A percentile compares a stretch with the other conserved stretches of the same genome.
phyloP scores from a whole-genome alignment of 1,140 invertebrate genomes.

The Drosophila auraria region DNA sequence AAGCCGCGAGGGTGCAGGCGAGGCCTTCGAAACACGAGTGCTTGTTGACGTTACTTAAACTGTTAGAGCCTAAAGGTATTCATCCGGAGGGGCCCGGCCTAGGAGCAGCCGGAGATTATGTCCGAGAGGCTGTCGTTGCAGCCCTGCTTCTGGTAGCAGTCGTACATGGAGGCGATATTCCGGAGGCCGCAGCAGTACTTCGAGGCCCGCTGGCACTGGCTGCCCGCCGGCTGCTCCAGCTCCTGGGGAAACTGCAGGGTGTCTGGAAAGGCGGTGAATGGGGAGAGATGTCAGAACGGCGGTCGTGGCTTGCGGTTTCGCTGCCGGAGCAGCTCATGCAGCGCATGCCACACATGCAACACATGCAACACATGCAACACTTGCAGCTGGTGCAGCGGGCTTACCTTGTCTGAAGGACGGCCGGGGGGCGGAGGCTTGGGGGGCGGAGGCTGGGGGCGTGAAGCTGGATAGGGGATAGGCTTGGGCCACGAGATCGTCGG shows the following conservation, averaged over 20 bases:
- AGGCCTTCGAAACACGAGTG: conserved; percentile 12
- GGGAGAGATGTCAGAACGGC: conserved; percentile 6
- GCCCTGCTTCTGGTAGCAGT: conserved; percentile 51
- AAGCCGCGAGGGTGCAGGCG: conserved; percentile 6
- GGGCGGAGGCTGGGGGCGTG: not conserved
- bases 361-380: not conserved
- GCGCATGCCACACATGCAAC: not conserved
- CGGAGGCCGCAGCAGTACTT: conserved; percentile 42
- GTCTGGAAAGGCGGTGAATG: conserved; percentile 30
- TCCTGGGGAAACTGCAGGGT: conserved; percentile 52
- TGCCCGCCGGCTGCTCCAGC: conserved; percentile 24
- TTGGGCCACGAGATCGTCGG: conserved; percentile 7
- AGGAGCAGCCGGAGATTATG: conserved; percentile 60
- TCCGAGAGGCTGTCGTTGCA: conserved; percentile 50
- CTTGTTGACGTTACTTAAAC: conserved; percentile 20
- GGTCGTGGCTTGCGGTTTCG: conserved; percentile 8
- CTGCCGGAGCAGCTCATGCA: conserved; percentile 5
- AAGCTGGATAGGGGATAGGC: conserved; percentile 5
- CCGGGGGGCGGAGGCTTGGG: conserved; percentile 6
- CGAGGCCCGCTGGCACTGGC: conserved; percentile 50
- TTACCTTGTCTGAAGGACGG: conserved; percentile 41
- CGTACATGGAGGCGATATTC: conserved; percentile 47
- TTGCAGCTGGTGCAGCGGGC: conserved; percentile 17
- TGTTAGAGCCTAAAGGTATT: conserved; percentile 35
- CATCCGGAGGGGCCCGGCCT: conserved; percentile 18